Evolutionary conservation across 2,888 invertebrate genomes (phyloP), one percentile per base, ranked within the genome.

Genomic region (Oscheius sp.): DNA sequence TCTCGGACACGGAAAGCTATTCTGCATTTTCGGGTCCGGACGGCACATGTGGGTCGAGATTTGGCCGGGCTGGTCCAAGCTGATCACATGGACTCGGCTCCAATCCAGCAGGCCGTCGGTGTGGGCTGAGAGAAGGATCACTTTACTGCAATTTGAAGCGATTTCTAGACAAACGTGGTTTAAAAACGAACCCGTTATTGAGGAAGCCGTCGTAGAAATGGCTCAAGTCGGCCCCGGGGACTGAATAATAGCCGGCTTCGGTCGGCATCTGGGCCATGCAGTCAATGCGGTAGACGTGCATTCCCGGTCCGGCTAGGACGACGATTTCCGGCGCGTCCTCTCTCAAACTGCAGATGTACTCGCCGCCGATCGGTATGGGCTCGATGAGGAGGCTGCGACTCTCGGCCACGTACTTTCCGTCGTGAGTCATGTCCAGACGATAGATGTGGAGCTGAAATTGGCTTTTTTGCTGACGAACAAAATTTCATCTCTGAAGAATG

Each of bases 161-260:
- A 48, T 10, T 10, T 13, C 50, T 48, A 48, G 21, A 21, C 21
- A 21, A 21, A 21, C 21, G 21, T 21, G 21, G 21, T 21, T 21
- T 21, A 21, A 32, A 58, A 32, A 58, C 42, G 4, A 42, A 42
- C 58, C 58, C 62, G 11, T 62, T 62, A 29, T 62, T 35, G 11
- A 62, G n/a, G 29, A 62, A 62, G 4, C 62, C 62, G 37, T 62
- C 62, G 62, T 62, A 62, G 29, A 62, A 62, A 62, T 62, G 62
- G 62, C 42, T 62, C n/a, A 62, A 42, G 4, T 62, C 62, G 10
- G 62, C 62, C 2, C 2, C n/a, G 4, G 37, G 62, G 37, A 62
- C 29, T 2, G 29, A 42, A 62, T 21, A 62, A 13, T 62, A 42
- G 11, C 32, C 32, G 13, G 47, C 37, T 21, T 42, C n/a, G 11